Evolutionary conservation across 2,888 invertebrate genomes (phyloP).

Genomic region (Acrocyrtus sp.): DNA sequence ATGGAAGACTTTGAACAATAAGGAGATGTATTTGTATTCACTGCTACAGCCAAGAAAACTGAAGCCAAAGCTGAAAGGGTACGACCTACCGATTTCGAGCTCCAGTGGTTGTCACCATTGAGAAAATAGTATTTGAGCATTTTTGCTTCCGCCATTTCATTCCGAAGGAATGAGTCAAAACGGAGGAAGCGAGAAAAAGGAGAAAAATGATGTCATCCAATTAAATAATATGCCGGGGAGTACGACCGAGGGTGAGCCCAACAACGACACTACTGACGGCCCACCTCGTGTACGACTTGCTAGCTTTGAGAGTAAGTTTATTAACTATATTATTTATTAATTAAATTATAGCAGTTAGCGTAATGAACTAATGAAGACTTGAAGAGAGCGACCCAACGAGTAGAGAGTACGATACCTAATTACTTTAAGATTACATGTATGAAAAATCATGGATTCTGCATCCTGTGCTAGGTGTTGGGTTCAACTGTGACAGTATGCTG

Average conservation of each 20-base stretch:
- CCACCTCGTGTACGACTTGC: slow-evolving; percentile 38
- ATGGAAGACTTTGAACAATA: no score
- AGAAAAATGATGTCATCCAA: slow-evolving; percentile 46
- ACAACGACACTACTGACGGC: slow-evolving; percentile 25
- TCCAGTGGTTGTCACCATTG: neutral
- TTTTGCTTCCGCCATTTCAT: no score
- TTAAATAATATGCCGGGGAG: slow-evolving; percentile 48
- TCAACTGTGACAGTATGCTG: no score
- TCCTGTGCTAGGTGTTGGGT: no score
- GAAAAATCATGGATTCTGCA: no score
- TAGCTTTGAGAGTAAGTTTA: slow-evolving; percentile 43
- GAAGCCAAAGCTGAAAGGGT: no score
- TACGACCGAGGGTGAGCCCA: neutral
- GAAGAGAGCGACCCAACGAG: neutral
- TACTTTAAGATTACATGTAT: no score
- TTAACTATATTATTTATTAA: neutral
- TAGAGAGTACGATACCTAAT: no score
- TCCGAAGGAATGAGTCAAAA: slow-evolving; percentile 44
- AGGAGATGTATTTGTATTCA: no score
- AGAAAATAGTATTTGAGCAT: neutral
- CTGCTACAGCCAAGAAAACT: no score
- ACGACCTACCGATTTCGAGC: neutral
- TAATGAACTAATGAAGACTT: neutral
- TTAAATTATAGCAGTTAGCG: neutral
- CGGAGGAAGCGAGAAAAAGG: slow-evolving; percentile 32